phyloP scores from a whole-genome alignment of 2,113 vertebrate genomes.

The Oxygymnocypris stewartii region DNA sequence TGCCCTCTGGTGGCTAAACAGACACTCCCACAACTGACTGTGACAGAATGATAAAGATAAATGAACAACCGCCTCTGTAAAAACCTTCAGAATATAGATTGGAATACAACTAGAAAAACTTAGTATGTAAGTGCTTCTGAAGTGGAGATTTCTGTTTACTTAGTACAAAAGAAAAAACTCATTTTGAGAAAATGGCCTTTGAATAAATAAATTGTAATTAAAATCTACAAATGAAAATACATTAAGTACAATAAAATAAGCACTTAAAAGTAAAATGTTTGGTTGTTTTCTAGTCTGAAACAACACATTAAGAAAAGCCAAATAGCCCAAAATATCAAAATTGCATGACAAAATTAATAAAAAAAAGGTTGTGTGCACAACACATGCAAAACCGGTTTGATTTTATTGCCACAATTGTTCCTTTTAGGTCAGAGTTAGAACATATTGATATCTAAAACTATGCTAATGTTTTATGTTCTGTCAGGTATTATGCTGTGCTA shows the following conservation, averaged over 20 bases:
- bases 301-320: too few species aligned
- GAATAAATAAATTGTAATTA: neutral
- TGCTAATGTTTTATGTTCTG: neutral
- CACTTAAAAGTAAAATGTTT: too few species aligned
- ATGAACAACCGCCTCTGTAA: neutral
- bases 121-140: neutral
- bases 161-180: neutral
- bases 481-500: slow-evolving; percentile 94
- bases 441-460: neutral
- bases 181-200: neutral
- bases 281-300: too few species aligned
- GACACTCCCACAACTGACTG: too few species aligned
- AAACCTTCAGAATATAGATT: neutral
- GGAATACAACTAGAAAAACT: neutral
- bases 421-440: neutral
- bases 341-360: too few species aligned
- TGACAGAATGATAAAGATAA: neutral
- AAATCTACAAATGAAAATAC: neutral
- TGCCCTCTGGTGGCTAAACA: too few species aligned
- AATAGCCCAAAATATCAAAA: too few species aligned
- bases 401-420: neutral
- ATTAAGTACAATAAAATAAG: neutral
- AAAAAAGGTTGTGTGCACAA: too few species aligned
- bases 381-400: neutral
- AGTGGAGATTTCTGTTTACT: neutral